Conservation (phyloP, 2,113 vertebrate genomes). For the Embiotoca jacksoni region DNA sequence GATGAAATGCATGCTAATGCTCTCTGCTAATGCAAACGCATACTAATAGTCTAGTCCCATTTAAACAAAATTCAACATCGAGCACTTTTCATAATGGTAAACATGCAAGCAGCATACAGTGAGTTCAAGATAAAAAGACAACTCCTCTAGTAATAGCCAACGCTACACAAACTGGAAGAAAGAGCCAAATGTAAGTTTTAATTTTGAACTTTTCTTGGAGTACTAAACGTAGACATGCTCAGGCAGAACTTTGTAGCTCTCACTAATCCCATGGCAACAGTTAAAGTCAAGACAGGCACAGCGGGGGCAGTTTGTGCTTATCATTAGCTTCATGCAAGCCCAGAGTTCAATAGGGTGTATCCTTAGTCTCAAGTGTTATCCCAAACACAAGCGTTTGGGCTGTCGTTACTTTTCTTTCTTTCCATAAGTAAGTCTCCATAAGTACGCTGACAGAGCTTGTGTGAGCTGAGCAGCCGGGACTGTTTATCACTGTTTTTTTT, state of each 20-base stretch:
- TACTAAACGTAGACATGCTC: not conserved
- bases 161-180: not conserved
- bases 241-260: not conserved
- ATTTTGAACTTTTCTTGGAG: not conserved
- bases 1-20: slow-evolving; percentile 63
- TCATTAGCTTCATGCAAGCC: not conserved
- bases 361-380: not conserved
- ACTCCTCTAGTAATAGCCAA: not conserved
- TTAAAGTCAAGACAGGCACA: not conserved
- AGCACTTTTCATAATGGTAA: slow-evolving; percentile 36
- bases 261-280: not conserved
- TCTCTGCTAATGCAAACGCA: slow-evolving; percentile 49
- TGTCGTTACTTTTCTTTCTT: not conserved
- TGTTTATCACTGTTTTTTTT: slow-evolving; percentile 10
- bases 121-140: slow-evolving; percentile 15
- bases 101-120: slow-evolving; percentile 10
- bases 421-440: not conserved
- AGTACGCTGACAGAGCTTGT: not conserved
- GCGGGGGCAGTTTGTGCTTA: not conserved
- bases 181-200: not conserved
- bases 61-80: slow-evolving; percentile 42
- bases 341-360: not conserved
- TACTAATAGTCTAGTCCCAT: slow-evolving; percentile 49
- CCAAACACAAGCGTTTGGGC: not conserved
- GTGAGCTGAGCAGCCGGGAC: not conserved